These are phyloP conservation scores for Holocentrus rufus DNA, from an alignment of 2,797 vertebrate genomes.

Conservation along the genomic window DNA sequence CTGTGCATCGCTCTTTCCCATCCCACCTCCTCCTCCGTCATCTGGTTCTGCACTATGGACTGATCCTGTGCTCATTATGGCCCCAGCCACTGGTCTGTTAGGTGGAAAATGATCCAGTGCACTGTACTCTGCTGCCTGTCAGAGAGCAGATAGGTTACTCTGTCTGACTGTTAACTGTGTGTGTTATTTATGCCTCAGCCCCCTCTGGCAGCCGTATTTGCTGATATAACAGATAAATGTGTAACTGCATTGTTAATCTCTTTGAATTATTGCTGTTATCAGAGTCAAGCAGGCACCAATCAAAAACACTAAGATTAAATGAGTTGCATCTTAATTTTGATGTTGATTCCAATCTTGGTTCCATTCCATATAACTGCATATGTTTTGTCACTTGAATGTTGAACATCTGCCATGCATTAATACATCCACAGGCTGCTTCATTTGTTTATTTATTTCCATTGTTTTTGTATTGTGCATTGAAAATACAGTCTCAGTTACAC, in stretches of 20 bases:
- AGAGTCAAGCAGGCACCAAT: constrained; percentile 59
- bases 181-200: constrained; percentile 33
- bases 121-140: constrained; percentile 48
- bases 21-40: constrained; percentile 6
- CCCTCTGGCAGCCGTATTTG: constrained; percentile 47
- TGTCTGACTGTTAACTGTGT: constrained; percentile 56
- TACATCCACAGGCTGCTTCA: constrained; percentile 64
- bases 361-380: constrained; percentile 55
- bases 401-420: constrained; percentile 73
- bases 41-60: constrained; percentile 42
- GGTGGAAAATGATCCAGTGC: constrained; percentile 62
- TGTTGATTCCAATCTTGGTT: constrained; percentile 61
- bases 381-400: constrained; percentile 46
- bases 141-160: constrained; percentile 48
- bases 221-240: constrained; percentile 52
- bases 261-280: constrained; percentile 62
- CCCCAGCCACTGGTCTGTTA: constrained; percentile 55
- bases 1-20: constrained; percentile 18
- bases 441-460: constrained; percentile 63
- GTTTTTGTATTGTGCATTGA: constrained; percentile 25
- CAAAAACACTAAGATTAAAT: constrained; percentile 43
- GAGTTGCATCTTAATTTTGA: constrained; percentile 50
- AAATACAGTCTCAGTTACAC: constrained; percentile 44
- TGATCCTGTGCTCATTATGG: constrained; percentile 60
- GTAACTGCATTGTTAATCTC: constrained; percentile 52